Percentiles rank a stretch among this genome's conserved stretches.
Conservation (phyloP, 1,140 invertebrate species). For the Samia ricini region DNA sequence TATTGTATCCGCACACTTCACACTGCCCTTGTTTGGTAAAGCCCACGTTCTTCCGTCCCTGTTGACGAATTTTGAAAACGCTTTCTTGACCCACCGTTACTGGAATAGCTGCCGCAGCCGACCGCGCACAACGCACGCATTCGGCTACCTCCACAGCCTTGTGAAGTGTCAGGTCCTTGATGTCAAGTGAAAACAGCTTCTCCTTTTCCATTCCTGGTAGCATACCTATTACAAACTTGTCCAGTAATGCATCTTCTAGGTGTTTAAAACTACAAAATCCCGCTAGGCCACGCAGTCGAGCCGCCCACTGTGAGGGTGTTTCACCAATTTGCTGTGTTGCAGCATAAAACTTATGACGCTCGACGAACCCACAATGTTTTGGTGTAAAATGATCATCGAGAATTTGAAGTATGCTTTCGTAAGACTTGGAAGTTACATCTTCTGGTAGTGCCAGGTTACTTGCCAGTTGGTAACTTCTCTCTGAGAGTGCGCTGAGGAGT, state of each 20-base stretch:
- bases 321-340: constrained; percentile 15
- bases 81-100: not conserved
- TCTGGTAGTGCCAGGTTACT: too few species aligned
- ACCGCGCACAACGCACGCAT: not conserved
- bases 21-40: not conserved
- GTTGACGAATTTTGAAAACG: not conserved
- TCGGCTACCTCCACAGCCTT: too few species aligned
- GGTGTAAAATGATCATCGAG: too few species aligned
- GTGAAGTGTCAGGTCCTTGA: too few species aligned
- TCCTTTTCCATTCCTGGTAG: constrained; percentile 19
- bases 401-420: too few species aligned
- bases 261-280: constrained; percentile 23
- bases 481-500: too few species aligned
- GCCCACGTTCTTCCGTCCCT: not conserved
- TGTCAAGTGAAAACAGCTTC: too few species aligned
- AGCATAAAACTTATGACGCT: constrained; percentile 15
- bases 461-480: too few species aligned
- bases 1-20: not conserved
- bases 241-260: constrained; percentile 24
- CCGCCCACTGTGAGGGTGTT: constrained; percentile 22
- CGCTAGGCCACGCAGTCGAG: constrained; percentile 19
- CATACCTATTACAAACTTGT: constrained; percentile 27
- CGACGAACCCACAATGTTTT: too few species aligned
- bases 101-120: not conserved
- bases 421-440: too few species aligned